phyloP scores from a whole-genome alignment of 2,113 vertebrate genomes.

The Calyptomena viridis region DNA sequence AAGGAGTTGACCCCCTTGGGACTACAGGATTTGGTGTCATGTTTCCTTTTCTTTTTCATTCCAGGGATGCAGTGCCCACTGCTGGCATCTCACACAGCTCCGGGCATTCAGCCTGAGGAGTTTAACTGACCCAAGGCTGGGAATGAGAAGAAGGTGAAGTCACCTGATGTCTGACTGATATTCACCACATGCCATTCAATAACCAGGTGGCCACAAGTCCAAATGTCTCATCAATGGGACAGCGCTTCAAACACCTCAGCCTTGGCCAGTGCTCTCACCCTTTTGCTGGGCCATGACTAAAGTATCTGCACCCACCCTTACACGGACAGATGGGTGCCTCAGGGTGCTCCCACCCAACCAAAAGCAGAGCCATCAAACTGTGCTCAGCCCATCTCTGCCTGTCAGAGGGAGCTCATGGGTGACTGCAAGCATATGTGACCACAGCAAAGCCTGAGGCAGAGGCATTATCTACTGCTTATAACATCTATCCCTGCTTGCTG shows the following conservation, averaged over 20 bases:
- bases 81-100: background rate
- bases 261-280: too few species aligned
- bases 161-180: background rate
- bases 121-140: background rate
- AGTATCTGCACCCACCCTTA: background rate
- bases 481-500: background rate
- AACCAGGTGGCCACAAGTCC: background rate
- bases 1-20: fast-evolving
- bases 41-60: background rate
- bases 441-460: background rate
- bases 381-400: background rate
- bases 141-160: background rate
- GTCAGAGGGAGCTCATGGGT: fast-evolving
- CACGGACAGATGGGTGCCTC: fast-evolving
- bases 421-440: fast-evolving
- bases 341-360: fast-evolving
- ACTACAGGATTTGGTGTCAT: fast-evolving
- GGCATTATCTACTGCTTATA: background rate
- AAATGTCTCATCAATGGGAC: background rate
- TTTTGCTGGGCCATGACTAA: fast-evolving
- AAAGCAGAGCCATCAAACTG: background rate
- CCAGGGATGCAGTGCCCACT: background rate
- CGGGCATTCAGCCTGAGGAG: too few species aligned
- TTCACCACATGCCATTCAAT: background rate
- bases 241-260: background rate